These are phyloP conservation scores for Lycopodina hypogea DNA, from an alignment of 37 sponge, comb jelly and placozoan genomes.

Conservation along the genomic window DNA sequence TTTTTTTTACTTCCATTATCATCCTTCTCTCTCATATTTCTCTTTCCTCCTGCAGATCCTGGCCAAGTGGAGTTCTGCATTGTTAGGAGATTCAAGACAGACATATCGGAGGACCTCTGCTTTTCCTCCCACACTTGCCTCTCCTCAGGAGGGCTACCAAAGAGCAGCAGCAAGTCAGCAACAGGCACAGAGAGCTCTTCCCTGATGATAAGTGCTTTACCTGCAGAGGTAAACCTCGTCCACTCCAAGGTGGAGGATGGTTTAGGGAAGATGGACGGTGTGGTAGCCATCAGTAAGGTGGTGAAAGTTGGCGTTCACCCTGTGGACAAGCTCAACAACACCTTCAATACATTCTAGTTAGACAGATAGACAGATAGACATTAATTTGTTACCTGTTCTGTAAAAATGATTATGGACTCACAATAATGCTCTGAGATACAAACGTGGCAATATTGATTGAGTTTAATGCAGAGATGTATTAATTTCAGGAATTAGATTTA, in stretches of 20 bases:
- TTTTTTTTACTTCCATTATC: no score
- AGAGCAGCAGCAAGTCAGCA: not conserved
- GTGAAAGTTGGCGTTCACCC: conserved; percentile 45
- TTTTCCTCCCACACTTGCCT: not conserved
- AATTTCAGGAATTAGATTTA: no score
- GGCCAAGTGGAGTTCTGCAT: conserved; percentile 58
- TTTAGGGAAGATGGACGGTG: conserved; percentile 8
- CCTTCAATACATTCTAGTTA: conserved; percentile 37
- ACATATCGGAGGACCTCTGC: conserved; percentile 27
- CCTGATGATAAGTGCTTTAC: not conserved
- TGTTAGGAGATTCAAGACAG: conserved; percentile 26
- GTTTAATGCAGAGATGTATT: no score
- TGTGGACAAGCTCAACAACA: conserved; percentile 14
- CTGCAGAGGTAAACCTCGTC: conserved; percentile 4
- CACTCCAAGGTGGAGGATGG: conserved; percentile 33
- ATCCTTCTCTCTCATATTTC: no score
- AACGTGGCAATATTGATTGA: no score
- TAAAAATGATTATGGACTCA: no score
- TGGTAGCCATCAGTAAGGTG: conserved; percentile 35
- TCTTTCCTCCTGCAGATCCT: conserved; percentile 46
- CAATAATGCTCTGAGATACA: no score
- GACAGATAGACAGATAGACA: not conserved
- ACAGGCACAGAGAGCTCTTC: not conserved
- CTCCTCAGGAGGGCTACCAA: not conserved
- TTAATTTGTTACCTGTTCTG: no score